phyloP scores from a whole-genome alignment of 2,888 invertebrate species.

The Fissipunctia ypsillon region DNA sequence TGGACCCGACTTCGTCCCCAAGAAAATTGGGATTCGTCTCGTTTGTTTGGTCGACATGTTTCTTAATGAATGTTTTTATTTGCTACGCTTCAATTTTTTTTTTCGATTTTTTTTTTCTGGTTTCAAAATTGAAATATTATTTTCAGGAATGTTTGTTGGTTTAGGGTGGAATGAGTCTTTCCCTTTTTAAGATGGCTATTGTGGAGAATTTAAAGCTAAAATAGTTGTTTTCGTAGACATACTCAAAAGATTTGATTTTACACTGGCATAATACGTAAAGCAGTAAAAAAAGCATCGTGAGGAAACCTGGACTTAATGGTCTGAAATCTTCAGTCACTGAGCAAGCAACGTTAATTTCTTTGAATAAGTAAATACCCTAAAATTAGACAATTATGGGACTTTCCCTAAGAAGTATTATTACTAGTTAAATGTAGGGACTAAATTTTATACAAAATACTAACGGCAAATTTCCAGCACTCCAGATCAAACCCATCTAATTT shows the following conservation, averaged over 20 bases:
- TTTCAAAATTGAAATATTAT: conserved; percentile 37
- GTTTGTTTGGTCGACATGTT: conserved; percentile 66
- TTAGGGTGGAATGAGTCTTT: conserved; percentile 1
- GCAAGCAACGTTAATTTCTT: background rate
- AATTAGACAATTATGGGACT: background rate
- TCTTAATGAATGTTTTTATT: conserved; percentile 70
- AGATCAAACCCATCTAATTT: background rate
- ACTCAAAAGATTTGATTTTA: background rate
- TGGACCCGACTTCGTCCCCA: conserved; percentile 63
- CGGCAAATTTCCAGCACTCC: background rate
- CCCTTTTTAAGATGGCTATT: background rate
- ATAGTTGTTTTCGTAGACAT: background rate
- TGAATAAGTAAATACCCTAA: background rate
- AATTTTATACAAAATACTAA: background rate
- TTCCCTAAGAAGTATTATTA: background rate
- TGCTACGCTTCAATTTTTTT: conserved; percentile 39
- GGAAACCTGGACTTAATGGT: too few species aligned
- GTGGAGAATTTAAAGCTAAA: conserved; percentile 3
- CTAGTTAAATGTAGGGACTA: background rate
- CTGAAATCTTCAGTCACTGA: background rate
- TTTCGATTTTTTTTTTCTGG: background rate
- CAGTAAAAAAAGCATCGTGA: background rate
- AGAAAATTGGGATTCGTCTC: conserved; percentile 68
- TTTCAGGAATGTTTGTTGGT: conserved; percentile 26
- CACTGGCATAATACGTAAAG: too few species aligned